Evolutionary conservation across 2,888 invertebrate genomes (phyloP).

Genomic region (Drosophila conformis): DNA sequence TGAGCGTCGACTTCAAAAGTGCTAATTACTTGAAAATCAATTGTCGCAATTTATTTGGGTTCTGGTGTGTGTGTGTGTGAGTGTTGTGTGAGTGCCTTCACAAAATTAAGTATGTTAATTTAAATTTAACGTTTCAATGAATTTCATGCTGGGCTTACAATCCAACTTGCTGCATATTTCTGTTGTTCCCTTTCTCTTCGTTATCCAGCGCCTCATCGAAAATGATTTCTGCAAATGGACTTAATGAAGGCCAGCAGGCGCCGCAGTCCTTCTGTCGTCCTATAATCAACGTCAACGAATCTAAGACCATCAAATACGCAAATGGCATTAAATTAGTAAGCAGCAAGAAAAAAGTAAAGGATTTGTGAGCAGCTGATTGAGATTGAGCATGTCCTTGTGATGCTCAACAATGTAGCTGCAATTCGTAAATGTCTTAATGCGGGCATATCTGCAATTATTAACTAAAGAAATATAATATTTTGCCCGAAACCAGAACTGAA

Average conservation of each 20-base stretch:
- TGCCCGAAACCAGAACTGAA: neutral
- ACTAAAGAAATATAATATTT: neutral
- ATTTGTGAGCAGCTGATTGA: constrained; percentile 14
- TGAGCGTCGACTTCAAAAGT: constrained; percentile 43
- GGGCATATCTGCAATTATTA: neutral
- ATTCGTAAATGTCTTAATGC: constrained; percentile 16
- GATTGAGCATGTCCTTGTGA: constrained; percentile 5
- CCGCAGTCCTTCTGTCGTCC: constrained; percentile 18
- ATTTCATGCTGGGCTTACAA: constrained; percentile 53
- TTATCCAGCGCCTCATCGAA: constrained; percentile 7
- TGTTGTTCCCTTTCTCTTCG: neutral
- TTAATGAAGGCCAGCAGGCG: constrained; percentile 63
- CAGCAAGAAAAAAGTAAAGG: constrained; percentile 17
- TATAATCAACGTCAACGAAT: constrained; percentile 57
- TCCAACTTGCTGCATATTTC: constrained; percentile 33
- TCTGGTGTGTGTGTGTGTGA: constrained; percentile 1
- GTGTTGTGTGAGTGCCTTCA: constrained; percentile 23
- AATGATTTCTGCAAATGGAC: constrained; percentile 59
- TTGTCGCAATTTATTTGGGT: constrained; percentile 73
- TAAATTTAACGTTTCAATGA: constrained; percentile 76
- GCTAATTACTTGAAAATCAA: constrained; percentile 78
- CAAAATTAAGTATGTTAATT: constrained; percentile 79
- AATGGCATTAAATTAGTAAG: constrained; percentile 43
- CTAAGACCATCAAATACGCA: constrained; percentile 58
- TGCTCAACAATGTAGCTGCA: constrained; percentile 13